Evolutionary conservation across 53 echinoderm and acorn worm species (phyloP), one percentile per base, ranked within the genome.

Genomic region (Paelopatides confundens): DNA sequence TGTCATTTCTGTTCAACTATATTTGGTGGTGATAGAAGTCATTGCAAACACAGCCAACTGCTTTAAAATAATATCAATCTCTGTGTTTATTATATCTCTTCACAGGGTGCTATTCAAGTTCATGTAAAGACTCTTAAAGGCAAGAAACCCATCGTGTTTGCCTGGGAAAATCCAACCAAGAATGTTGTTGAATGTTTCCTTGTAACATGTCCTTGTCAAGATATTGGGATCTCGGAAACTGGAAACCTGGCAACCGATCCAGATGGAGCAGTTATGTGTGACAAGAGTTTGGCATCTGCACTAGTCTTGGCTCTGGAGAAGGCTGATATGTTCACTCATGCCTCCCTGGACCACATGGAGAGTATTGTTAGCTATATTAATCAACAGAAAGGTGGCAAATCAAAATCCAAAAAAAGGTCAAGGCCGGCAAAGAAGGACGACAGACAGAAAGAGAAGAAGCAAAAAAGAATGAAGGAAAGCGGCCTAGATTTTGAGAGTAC

Each of bases 151-250:
- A 10, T 83, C 14, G 10, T 83, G 21, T 83, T 83, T 34, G 26
- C 84, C 11, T 83, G 84, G 84, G 63, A 65, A 28, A 83, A 83
- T 26, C 37, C 63, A 38, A 35, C 4, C 30, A 83, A 33, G 26
- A 62, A 40, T 17, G 31, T 40, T 0, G 26, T 83, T 9, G 36
- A 83, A 29, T 35, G 84, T 46, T 21, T 24, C 40, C 65, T 83
- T 21, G 46, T 83, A 24, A 64, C 84, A 5, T 83, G 84, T 64
- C 65, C 84, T n/a, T 83, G 84, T 38, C 84, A 83, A 35, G 23
- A 37, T 18, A 18, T 83, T 18, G 26, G 9, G 63, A 38, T 83
- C 18, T 21, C 58, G 23, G 76, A 38, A 26, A 33, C 32, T 3
- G 3, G 1, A 0, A 17, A 18, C 43, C 4, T 30, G 33, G 26